A percentile compares a stretch with the other conserved stretches of the same genome.
Evolutionary conservation across 2,888 invertebrate species (phyloP).

Genomic region (Globia sparganii): DNA sequence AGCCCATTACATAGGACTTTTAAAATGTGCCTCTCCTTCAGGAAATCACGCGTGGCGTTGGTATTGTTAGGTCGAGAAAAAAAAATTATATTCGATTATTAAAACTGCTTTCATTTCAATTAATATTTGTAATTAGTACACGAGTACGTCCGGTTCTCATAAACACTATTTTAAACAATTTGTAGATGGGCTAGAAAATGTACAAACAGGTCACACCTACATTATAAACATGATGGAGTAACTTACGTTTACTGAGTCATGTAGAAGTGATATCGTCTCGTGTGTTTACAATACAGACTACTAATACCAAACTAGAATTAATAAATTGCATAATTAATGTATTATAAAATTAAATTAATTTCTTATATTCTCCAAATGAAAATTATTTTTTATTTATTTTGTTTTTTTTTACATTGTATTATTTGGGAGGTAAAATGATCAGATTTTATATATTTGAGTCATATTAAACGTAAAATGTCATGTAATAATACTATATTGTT

Average conservation of each 20-base stretch:
- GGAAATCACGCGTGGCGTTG: background rate
- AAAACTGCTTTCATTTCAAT: constrained; percentile 32
- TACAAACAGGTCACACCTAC: constrained; percentile 44
- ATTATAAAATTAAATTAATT: constrained; percentile 7
- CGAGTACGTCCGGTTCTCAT: background rate
- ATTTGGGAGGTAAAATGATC: constrained; percentile 55
- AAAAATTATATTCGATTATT: background rate
- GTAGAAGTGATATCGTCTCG: constrained; percentile 21
- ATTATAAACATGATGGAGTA: background rate
- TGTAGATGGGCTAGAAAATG: constrained; percentile 27
- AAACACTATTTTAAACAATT: constrained; percentile 5
- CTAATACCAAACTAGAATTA: constrained; percentile 45
- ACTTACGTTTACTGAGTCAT: constrained; percentile 6
- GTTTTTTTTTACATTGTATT: constrained; percentile 45
- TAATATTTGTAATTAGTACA: background rate
- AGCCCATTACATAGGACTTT: background rate
- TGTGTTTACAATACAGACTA: constrained; percentile 30
- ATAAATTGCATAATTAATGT: constrained; percentile 1
- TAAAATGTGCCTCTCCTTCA: background rate
- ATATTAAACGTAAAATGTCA: constrained; percentile 69
- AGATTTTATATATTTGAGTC: constrained; percentile 63
- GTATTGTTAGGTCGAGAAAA: background rate
- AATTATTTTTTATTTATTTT: constrained; percentile 33
- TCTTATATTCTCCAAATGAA: constrained; percentile 20
- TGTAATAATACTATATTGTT: constrained; percentile 62